Evolutionary conservation across 2,888 invertebrate genomes (phyloP), one percentile per base, ranked within the genome.

Genomic region (Tiphia femorata): DNA sequence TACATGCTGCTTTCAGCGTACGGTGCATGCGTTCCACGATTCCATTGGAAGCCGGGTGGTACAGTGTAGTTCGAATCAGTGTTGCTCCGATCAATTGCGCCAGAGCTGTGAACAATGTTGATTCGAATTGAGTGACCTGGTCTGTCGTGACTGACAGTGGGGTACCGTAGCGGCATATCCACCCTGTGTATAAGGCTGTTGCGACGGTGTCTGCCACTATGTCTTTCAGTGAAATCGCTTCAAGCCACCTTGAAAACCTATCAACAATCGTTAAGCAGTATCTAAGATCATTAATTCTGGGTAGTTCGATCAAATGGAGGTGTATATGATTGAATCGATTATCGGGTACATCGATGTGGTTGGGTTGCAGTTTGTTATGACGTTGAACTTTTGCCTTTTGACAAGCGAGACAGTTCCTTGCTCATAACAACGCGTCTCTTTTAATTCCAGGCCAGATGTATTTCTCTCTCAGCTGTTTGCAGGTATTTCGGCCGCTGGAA

Each of bases 381-480:
- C 70, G 64, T 0, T 51, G 27, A 1, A 76, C 53, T 49, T 82
- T 83, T 2, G 68, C 37, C n/a, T 56, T 50, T 49, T 82, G 81
- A 44, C 77, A 80, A 0, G 54, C 37, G 0, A 68, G 12, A 46
- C 80, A 81, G 1, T 64, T 46, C 23, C 59, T 56, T 3, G 72
- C 58, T 76, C 77, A 79, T 3, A 37, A 14, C 12, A 44, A 54
- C 14, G 73, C 58, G 14, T 78, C 72, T 2, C 62, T 60, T 5
- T 57, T 58, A 35, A 75, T 70, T 1, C 17, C 44, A 1, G 73
- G 72, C 72, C 76, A 76, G 1, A 72, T 54, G 38, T 58, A 74
- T 20, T 62, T 57, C 27, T 61, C 23, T 5, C 54, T 6, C 2
- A 78, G 51, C 1, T 70, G 17, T n/a, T 49, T 60, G 1, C 27